Evolutionary conservation across 2,888 invertebrate species (phyloP).

Genomic region (Therioaphis trifolii): DNA sequence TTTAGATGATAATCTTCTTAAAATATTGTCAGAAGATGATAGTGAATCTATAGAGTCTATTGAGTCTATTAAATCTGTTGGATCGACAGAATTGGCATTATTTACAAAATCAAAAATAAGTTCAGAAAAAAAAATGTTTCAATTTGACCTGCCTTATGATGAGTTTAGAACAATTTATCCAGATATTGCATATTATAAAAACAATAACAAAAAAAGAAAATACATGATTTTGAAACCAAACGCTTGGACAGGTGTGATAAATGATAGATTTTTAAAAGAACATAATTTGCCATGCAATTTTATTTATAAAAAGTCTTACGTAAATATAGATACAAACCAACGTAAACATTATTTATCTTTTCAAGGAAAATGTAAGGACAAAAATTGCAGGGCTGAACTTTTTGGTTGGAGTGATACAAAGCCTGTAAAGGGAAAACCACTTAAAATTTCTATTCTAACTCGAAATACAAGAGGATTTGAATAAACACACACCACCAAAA

Average conservation of each 20-base stretch:
- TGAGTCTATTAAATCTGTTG: no score
- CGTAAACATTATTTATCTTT: neutral
- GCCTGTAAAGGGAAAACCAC: neutral
- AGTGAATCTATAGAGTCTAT: no score
- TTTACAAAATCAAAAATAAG: no score
- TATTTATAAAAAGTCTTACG: no score
- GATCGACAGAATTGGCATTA: no score
- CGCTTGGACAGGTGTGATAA: neutral
- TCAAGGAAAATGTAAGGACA: neutral
- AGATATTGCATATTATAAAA: neutral
- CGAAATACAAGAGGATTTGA: neutral
- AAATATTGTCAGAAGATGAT: no score
- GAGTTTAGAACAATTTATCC: conserved; percentile 7
- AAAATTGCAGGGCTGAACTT: neutral
- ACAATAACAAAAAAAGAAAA: neutral
- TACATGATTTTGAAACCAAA: neutral
- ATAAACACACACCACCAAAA: neutral
- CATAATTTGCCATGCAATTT: neutral
- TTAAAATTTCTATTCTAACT: neutral
- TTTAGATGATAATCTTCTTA: no score
- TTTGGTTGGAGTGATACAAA: neutral
- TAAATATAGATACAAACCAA: no score
- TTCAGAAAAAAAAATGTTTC: no score
- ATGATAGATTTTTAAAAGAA: neutral
- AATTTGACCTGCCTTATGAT: neutral